Base-by-base conservation (phyloP, 2,113 vertebrate genomes). In the Oryzias melastigma region DNA sequence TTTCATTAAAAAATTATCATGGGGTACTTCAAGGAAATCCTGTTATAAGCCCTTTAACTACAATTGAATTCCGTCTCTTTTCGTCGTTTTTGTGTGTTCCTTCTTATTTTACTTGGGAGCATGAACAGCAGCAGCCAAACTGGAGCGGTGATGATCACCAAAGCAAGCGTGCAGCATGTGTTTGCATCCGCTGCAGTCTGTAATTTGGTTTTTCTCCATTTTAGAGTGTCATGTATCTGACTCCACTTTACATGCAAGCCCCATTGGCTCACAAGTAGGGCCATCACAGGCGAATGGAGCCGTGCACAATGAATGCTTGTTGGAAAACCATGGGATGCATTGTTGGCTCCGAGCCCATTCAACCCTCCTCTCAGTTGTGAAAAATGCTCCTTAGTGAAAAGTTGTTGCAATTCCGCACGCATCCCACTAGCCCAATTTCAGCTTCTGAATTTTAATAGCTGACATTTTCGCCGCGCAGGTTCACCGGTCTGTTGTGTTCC, bases 371-470 rank as follows among this genome's bases (percentile, higher is more conserved):
- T 81, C 77, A 73, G 69, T 17, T 71, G 78, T 81, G 52, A 67
- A 78, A 73, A 44, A 69, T 62, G 50, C 52, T 89, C 35, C 35
- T 35, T 35, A 35, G 78, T 81, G 52, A 65, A 78, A 73, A 41
- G 71, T 62, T 47, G 52, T 89, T 89, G 72, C 80, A 77, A 87
- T 89, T 83, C 87, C 45, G 7, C 10, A 55, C 83, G 79, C 83
- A 83, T 75, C 63, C 66, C 74, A 10, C 50, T 62, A 61, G 77
- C 69, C 69, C 58, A 62, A 78, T 67, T 73, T 65, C 71, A 71
- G 70, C 66, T 73, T 55, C 35, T 35, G 35, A 35, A 35, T 59
- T 58, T 59, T 62, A 80, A 75, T 75, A n/a, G 57, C 60, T 76
- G 62, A 68, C 49, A 68, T 76, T 63, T 73, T 51, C 42, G 48